Evolutionary conservation across 2,888 invertebrate species (phyloP).

Genomic region (Drosophila prolongata): DNA sequence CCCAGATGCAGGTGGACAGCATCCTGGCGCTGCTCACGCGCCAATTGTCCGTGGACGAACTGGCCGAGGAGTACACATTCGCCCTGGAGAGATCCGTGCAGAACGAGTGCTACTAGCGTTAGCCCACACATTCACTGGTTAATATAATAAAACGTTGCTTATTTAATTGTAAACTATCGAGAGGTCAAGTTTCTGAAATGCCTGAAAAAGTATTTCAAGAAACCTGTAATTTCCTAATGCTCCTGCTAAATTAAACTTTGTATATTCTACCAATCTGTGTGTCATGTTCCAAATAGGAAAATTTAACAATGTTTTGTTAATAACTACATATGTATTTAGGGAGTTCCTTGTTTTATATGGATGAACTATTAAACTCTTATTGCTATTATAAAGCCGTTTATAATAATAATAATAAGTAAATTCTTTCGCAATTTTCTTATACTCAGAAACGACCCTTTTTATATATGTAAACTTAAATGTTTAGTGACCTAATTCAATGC

Average conservation of each 20-base stretch:
- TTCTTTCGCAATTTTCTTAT: too few relatives aligned
- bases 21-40: slow-evolving; percentile 80
- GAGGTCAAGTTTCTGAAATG: neutral
- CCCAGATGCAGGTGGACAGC: slow-evolving; percentile 81
- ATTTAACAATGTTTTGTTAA: neutral
- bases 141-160: slow-evolving; percentile 15
- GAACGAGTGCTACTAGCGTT: slow-evolving; percentile 71
- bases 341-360: neutral
- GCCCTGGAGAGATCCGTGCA: slow-evolving; percentile 79
- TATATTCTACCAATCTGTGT: too few relatives aligned
- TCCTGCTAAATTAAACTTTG: too few relatives aligned
- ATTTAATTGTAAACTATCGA: slow-evolving; percentile 21
- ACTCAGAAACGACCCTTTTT: too few relatives aligned
- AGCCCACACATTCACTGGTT: neutral
- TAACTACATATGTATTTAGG: neutral
- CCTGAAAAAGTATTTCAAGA: too few relatives aligned
- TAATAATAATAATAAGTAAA: too few relatives aligned
- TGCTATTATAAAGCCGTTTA: neutral
- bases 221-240: too few relatives aligned
- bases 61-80: slow-evolving; percentile 78
- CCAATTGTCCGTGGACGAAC: slow-evolving; percentile 75
- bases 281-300: too few relatives aligned
- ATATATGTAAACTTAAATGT: too few relatives aligned
- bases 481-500: too few relatives aligned
- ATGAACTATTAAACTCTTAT: neutral